phyloP scores from a whole-genome alignment of 2,888 invertebrate genomes.

The Trissolcus japonicus region DNA sequence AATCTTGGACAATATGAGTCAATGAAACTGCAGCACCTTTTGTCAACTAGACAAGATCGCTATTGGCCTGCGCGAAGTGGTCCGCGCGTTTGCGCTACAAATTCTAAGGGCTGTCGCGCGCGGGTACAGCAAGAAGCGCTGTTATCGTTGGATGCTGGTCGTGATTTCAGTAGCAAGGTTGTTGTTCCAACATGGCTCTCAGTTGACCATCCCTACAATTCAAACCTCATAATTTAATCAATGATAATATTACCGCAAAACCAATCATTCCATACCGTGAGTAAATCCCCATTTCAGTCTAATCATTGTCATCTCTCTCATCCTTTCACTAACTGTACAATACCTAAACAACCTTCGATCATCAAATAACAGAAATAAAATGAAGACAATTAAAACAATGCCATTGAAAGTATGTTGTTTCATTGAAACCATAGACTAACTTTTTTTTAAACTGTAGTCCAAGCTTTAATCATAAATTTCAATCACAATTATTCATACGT shows the following conservation, averaged over 20 bases:
- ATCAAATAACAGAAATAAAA: neutral
- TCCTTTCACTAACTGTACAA: neutral
- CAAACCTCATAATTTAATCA: neutral
- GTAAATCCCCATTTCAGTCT: neutral
- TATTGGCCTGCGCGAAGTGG: constrained; percentile 41
- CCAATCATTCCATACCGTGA: neutral
- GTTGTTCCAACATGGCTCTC: constrained; percentile 13
- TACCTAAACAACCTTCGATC: neutral
- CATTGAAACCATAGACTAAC: too few species aligned
- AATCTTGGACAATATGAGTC: constrained; percentile 3
- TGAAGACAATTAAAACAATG: too few species aligned
- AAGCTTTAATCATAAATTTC: too few species aligned
- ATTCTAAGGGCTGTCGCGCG: constrained; percentile 30
- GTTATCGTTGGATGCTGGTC: constrained; percentile 42
- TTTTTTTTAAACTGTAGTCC: too few species aligned
- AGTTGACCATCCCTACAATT: constrained; percentile 9
- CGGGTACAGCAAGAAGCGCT: constrained; percentile 44
- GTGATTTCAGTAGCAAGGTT: constrained; percentile 24
- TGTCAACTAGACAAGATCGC: constrained; percentile 19
- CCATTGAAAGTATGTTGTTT: too few species aligned
- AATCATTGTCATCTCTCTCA: neutral
- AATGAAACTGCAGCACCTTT: constrained; percentile 19
- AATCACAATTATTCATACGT: too few species aligned
- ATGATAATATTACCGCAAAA: constrained; percentile 10
- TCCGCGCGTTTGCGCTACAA: constrained; percentile 43